Evolutionary conservation across 1,140 invertebrate species (phyloP).

Genomic region (Berghia stephanieae): DNA sequence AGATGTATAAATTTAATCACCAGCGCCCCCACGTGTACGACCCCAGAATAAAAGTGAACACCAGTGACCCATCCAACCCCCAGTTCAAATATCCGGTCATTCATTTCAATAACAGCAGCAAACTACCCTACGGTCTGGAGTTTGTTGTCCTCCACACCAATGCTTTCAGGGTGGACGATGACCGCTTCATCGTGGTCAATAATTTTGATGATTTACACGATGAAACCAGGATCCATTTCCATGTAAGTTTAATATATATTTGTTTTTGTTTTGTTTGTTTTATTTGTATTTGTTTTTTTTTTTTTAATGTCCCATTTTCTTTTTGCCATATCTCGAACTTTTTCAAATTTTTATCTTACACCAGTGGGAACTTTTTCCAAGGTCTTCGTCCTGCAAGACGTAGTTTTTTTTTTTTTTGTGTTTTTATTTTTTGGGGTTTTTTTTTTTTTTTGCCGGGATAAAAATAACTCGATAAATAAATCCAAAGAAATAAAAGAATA

Average conservation of each 20-base stretch:
- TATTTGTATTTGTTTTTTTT: background rate
- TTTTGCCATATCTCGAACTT: too few relatives aligned
- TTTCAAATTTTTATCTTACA: too few relatives aligned
- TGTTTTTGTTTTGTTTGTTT: background rate
- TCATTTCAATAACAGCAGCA: constrained; percentile 19
- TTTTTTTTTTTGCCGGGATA: too few relatives aligned
- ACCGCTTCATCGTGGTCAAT: constrained; percentile 26
- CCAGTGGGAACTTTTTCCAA: too few relatives aligned
- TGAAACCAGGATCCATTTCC: constrained; percentile 26
- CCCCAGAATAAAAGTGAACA: constrained; percentile 18
- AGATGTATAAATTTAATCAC: background rate
- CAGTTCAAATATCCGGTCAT: constrained; percentile 23
- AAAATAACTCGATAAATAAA: too few relatives aligned
- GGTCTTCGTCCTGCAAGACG: too few relatives aligned
- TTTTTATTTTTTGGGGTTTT: too few relatives aligned
- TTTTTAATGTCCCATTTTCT: background rate
- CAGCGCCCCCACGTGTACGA: constrained; percentile 30
- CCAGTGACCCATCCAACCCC: constrained; percentile 8
- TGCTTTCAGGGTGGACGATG: constrained; percentile 21
- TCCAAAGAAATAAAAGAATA: too few relatives aligned
- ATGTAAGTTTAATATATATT: constrained; percentile 29
- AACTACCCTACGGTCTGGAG: constrained; percentile 27
- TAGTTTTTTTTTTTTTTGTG: too few relatives aligned
- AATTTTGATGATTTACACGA: constrained; percentile 11
- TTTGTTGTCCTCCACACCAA: constrained; percentile 30